Conservation (phyloP, 1,140 invertebrate genomes). For the Tribolium madens region DNA sequence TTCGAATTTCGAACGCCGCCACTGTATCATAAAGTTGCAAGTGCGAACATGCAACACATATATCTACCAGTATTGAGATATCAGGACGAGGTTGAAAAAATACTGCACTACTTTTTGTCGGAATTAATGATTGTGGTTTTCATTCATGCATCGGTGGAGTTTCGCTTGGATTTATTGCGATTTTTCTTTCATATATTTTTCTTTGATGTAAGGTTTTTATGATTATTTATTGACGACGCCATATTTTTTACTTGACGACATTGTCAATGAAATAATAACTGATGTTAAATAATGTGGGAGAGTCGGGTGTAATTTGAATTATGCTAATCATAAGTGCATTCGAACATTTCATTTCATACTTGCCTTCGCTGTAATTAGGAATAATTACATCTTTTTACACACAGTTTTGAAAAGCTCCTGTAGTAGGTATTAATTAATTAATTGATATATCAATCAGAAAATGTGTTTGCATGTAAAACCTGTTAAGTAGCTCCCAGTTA, state of each 20-base stretch:
- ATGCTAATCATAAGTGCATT: neutral
- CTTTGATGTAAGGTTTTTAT: slow-evolving; percentile 28
- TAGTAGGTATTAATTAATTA: neutral
- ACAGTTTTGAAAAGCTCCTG: neutral
- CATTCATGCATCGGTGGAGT: slow-evolving; percentile 59
- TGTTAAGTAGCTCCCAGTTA: neutral
- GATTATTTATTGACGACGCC: slow-evolving; percentile 46
- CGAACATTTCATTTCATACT: neutral
- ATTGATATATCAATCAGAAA: neutral
- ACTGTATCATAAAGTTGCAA: slow-evolving; percentile 52
- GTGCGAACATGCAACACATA: slow-evolving; percentile 56
- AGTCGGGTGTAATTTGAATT: neutral
- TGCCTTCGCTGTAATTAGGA: neutral
- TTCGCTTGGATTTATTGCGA: slow-evolving; percentile 54
- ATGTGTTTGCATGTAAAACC: neutral
- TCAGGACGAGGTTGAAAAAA: slow-evolving; percentile 53
- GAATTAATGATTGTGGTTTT: slow-evolving; percentile 58
- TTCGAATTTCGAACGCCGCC: slow-evolving; percentile 9
- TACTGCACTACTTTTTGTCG: slow-evolving; percentile 54
- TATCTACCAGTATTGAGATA: slow-evolving; percentile 55
- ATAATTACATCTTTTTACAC: neutral
- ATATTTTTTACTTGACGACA: slow-evolving; percentile 3
- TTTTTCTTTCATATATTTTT: slow-evolving; percentile 54
- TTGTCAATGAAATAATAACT: slow-evolving; percentile 21
- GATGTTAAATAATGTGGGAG: neutral